Evolutionary conservation across 1,140 invertebrate species (phyloP).

Genomic region (Drosophila watanabei): DNA sequence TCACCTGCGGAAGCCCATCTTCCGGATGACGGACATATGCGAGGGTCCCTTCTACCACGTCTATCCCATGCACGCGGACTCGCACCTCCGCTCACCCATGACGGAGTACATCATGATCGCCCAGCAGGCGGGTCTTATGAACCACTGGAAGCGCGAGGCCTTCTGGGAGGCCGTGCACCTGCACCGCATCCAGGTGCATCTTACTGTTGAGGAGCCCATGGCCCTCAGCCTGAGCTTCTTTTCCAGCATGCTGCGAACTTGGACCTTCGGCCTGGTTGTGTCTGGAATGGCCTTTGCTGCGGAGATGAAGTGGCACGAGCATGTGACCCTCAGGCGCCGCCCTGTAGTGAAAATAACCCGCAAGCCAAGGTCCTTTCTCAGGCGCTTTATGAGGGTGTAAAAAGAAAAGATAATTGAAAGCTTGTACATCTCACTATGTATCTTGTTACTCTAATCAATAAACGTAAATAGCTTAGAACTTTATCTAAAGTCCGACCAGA

Average conservation of each 20-base stretch:
- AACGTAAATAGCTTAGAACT: neutral
- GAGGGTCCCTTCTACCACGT: conserved; percentile 78
- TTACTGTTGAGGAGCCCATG: conserved; percentile 45
- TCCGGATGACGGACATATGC: conserved; percentile 66
- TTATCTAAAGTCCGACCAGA: neutral
- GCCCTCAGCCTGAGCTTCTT: conserved; percentile 66
- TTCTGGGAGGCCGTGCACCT: conserved; percentile 69
- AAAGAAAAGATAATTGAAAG: no score
- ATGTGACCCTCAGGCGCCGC: neutral
- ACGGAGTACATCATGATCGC: conserved; percentile 67
- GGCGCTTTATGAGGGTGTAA: conserved; percentile 22
- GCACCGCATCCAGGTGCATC: conserved; percentile 30
- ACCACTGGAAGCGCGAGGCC: conserved; percentile 60
- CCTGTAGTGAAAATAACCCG: neutral
- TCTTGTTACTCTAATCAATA: neutral
- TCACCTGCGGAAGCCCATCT: conserved; percentile 60
- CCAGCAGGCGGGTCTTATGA: conserved; percentile 63
- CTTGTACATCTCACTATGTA: neutral
- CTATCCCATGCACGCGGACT: conserved; percentile 69
- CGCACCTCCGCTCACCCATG: conserved; percentile 61
- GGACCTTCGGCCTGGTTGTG: conserved; percentile 67
- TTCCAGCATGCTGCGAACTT: conserved; percentile 54
- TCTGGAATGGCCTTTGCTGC: conserved; percentile 52
- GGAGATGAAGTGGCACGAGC: conserved; percentile 69
- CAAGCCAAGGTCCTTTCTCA: conserved; percentile 35